Evolutionary conservation across 2,888 invertebrate species (phyloP).

Genomic region (Bombylius discolor): DNA sequence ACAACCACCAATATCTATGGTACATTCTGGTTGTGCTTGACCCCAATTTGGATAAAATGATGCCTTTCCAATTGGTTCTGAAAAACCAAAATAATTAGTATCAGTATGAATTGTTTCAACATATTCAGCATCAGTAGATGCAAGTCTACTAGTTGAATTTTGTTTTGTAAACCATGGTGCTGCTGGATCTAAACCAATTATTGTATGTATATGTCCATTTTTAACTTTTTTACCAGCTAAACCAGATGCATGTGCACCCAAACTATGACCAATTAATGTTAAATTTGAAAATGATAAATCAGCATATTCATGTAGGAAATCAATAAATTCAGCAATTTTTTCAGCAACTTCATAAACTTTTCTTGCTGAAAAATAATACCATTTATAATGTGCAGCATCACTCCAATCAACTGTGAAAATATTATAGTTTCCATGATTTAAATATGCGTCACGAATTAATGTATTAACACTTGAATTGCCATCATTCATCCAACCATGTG

Average conservation of each 20-base stretch:
- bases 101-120: constrained; percentile 23
- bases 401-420: constrained; percentile 45
- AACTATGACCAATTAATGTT: constrained; percentile 43
- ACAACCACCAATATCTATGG: constrained; percentile 22
- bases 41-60: constrained; percentile 23
- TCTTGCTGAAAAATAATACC: background rate
- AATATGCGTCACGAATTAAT: constrained; percentile 29
- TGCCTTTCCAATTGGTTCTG: constrained; percentile 15
- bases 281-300: constrained; percentile 37
- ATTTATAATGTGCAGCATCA: constrained; percentile 31
- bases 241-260: constrained; percentile 46
- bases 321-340: constrained; percentile 23
- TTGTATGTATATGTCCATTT: constrained; percentile 40
- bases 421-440: constrained; percentile 41
- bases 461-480: constrained; percentile 28
- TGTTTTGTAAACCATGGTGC: constrained; percentile 20
- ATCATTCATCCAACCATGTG: constrained; percentile 43
- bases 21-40: constrained; percentile 20
- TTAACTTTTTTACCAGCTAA: constrained; percentile 43
- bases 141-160: constrained; percentile 14
- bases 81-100: constrained; percentile 15
- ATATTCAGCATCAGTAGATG: constrained; percentile 13
- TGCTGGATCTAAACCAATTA: constrained; percentile 32
- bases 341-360: constrained; percentile 16
- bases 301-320: constrained; percentile 37